phyloP scores from a whole-genome alignment of 2,797 vertebrate species.

The Iguana delicatissima region DNA sequence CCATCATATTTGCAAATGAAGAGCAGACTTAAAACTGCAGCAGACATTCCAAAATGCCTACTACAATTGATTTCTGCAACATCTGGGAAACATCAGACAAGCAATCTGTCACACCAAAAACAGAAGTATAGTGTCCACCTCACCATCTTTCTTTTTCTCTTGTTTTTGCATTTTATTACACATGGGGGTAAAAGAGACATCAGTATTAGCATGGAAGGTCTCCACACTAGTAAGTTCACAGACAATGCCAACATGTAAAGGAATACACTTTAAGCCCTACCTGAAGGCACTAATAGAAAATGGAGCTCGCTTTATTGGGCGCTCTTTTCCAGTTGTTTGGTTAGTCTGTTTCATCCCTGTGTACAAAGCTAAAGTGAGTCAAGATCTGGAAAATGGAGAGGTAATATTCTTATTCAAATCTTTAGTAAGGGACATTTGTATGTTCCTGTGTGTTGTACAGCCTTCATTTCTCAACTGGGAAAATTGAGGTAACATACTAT shows the following conservation, averaged over 20 bases:
- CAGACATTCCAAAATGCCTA: neutral
- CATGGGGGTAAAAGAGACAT: too few relatives aligned
- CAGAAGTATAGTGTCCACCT: neutral
- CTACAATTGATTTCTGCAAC: neutral
- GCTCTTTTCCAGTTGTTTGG: conserved; percentile 91
- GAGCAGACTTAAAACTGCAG: neutral
- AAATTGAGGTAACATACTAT: neutral
- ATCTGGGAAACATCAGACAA: neutral
- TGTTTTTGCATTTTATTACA: neutral
- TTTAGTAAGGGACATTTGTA: neutral
- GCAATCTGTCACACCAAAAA: neutral
- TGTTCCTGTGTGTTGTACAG: neutral
- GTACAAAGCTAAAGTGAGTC: conserved; percentile 63
- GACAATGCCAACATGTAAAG: neutral
- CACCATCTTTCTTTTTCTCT: neutral
- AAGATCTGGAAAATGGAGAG: conserved; percentile 24
- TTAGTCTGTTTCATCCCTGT: conserved; percentile 96
- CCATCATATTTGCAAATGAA: neutral
- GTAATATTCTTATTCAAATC: neutral
- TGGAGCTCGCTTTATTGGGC: conserved; percentile 93
- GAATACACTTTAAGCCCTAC: conserved; percentile 76
- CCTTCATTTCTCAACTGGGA: neutral
- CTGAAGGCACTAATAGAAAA: conserved; percentile 94
- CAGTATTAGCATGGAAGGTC: neutral
- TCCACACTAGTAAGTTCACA: neutral